phyloP scores from a whole-genome alignment of 2,888 invertebrate genomes.

The Leucoptera coffeella region DNA sequence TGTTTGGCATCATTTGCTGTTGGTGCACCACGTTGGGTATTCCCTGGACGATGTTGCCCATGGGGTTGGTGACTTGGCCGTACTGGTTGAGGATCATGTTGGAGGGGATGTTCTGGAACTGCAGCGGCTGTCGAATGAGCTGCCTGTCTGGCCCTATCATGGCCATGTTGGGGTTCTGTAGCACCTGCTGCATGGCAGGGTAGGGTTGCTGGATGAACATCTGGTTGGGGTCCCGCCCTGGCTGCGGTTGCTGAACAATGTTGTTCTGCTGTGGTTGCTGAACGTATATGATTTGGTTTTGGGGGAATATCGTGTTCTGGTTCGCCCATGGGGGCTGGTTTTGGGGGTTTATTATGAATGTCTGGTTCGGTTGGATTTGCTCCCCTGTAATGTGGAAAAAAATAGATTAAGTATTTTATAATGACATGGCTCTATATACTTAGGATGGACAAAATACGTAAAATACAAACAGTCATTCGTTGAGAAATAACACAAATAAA shows the following conservation, averaged over 20 bases:
- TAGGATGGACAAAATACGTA: too few relatives aligned
- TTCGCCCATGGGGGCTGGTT: slow-evolving; percentile 36
- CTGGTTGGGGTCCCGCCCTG: slow-evolving; percentile 25
- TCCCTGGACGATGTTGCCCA: slow-evolving; percentile 12
- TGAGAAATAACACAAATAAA: too few relatives aligned
- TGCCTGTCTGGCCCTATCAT: slow-evolving; percentile 16
- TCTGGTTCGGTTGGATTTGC: slow-evolving; percentile 27
- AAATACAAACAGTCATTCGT: too few relatives aligned
- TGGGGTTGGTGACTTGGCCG: slow-evolving; percentile 9
- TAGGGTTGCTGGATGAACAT: slow-evolving; percentile 25
- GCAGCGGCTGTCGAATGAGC: slow-evolving; percentile 8
- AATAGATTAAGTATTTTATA: too few relatives aligned
- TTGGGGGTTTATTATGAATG: slow-evolving; percentile 29
- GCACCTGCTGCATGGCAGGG: slow-evolving; percentile 16
- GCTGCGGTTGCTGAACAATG: slow-evolving; percentile 19
- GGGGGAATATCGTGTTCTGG: slow-evolving; percentile 15
- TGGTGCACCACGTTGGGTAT: slow-evolving; percentile 12
- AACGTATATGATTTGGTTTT: slow-evolving; percentile 30
- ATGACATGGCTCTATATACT: too few relatives aligned
- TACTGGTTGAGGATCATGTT: slow-evolving; percentile 1
- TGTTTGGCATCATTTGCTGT: slow-evolving; percentile 1
- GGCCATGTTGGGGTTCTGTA: slow-evolving; percentile 16
- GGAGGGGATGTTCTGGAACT: slow-evolving; percentile 1
- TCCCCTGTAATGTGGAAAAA: too few relatives aligned
- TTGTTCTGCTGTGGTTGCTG: slow-evolving; percentile 25